These are phyloP conservation scores for Gymnocypris eckloni DNA, from an alignment of 2,797 vertebrate genomes.

Conservation along the genomic window DNA sequence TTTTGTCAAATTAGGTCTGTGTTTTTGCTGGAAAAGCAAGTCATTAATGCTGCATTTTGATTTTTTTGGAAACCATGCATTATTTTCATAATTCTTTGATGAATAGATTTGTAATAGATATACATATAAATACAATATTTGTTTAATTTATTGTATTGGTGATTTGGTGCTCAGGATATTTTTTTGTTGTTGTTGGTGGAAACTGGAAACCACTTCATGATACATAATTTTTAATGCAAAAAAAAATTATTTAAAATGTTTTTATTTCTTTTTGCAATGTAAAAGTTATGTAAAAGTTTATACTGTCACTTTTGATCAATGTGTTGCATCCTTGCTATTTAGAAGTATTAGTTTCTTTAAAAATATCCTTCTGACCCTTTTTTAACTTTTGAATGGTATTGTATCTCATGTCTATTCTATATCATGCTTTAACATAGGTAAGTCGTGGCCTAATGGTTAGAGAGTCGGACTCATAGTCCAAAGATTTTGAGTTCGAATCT, in stretches of 20 bases:
- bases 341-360: background rate
- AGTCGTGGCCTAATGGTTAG: too few relatives aligned
- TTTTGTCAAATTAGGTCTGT: background rate
- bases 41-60: too few relatives aligned
- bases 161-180: background rate
- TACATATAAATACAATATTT: too few relatives aligned
- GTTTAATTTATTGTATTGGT: accelerated
- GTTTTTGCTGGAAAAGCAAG: background rate
- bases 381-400: background rate
- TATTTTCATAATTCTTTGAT: background rate
- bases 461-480: too few relatives aligned
- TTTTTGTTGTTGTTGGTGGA: background rate
- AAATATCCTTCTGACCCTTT: background rate
- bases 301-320: background rate
- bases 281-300: too few relatives aligned
- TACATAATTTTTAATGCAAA: background rate
- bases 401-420: background rate
- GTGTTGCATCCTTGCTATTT: background rate
- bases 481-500: too few relatives aligned
- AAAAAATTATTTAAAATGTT: too few relatives aligned
- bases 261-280: background rate
- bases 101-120: background rate
- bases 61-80: too few relatives aligned
- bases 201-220: background rate
- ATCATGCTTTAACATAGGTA: background rate